phyloP scores from a whole-genome alignment of 2,113 vertebrate genomes.

The Tor tambroides region DNA sequence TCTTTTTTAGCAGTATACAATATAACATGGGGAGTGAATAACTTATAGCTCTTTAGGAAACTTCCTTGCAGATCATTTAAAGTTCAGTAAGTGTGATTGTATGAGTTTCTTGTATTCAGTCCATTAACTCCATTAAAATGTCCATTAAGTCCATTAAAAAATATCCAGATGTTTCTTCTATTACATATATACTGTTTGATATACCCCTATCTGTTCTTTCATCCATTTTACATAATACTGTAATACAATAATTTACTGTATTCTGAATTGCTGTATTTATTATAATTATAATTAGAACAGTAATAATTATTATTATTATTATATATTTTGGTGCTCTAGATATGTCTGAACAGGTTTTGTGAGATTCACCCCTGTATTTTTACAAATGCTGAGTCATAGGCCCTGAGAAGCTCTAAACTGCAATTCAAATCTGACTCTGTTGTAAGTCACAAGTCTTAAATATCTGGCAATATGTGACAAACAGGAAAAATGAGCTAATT shows the following conservation, averaged over 20 bases:
- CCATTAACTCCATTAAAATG: neutral
- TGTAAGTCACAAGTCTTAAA: slow-evolving; percentile 1
- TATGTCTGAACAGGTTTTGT: neutral
- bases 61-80: neutral
- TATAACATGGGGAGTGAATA: neutral
- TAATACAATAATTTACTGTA: neutral
- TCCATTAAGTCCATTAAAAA: no score
- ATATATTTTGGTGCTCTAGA: neutral
- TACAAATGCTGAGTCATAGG: neutral
- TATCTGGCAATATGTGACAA: neutral
- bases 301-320: neutral
- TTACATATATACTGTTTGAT: neutral
- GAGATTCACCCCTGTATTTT: neutral
- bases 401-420: neutral
- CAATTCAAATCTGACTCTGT: neutral
- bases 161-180: neutral
- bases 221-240: neutral
- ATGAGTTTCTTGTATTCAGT: neutral
- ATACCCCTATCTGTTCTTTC: neutral
- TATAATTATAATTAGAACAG: no score
- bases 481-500: neutral
- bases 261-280: neutral
- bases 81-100: neutral
- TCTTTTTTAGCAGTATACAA: neutral
- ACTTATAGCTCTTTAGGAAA: neutral